Percentiles rank a stretch among this genome's conserved stretches.
Evolutionary conservation across 2,888 invertebrate species (phyloP).

Genomic region (Xylocampa areola): DNA sequence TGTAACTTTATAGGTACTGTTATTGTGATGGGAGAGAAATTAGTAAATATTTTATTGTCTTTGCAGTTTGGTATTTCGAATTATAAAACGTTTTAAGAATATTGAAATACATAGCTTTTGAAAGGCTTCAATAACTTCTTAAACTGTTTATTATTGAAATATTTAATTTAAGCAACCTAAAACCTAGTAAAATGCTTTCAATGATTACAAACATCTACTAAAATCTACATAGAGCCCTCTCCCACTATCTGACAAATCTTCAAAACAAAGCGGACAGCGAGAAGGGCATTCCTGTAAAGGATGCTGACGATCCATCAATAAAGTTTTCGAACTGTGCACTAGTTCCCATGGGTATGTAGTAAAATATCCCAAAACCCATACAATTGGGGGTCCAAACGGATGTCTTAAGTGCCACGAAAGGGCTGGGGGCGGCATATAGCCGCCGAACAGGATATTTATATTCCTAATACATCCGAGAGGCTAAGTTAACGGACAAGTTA

Average conservation of each 20-base stretch:
- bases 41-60: too few relatives aligned
- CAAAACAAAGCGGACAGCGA: conserved; percentile 18
- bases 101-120: too few relatives aligned
- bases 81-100: too few relatives aligned
- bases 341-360: conserved; percentile 69
- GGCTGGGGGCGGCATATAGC: conserved; percentile 74
- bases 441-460: conserved; percentile 87
- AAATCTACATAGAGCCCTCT: too few relatives aligned
- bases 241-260: conserved; percentile 19
- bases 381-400: conserved; percentile 75
- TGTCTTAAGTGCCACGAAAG: conserved; percentile 85
- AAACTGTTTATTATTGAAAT: too few relatives aligned
- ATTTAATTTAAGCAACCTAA: too few relatives aligned
- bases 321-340: conserved; percentile 62
- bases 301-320: conserved; percentile 55
- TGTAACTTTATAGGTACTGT: too few relatives aligned
- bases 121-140: too few relatives aligned
- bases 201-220: too few relatives aligned
- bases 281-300: conserved; percentile 47
- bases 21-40: too few relatives aligned
- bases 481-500: conserved; percentile 72
- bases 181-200: too few relatives aligned
- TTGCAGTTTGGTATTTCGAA: too few relatives aligned
- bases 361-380: conserved; percentile 31
- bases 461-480: conserved; percentile 84